A percentile compares a stretch with the other conserved stretches of the same genome.
Conservation (phyloP, 2,888 invertebrate genomes). For the Chaitophorus viminalis region DNA sequence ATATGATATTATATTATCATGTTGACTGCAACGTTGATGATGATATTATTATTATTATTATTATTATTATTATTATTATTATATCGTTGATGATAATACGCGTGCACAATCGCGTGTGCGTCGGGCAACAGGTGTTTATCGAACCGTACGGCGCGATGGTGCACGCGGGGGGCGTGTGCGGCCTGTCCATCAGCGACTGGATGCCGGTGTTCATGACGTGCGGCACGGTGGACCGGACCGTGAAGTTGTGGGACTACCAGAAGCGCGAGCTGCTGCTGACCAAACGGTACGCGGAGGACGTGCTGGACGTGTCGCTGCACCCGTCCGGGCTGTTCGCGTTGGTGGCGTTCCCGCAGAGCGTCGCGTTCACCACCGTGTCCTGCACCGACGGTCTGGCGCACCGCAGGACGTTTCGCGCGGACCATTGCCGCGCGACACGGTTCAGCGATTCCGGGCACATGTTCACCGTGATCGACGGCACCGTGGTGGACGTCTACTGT, state of each 20-base stretch:
- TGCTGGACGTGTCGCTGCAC: slow-evolving; percentile 80
- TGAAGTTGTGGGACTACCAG: slow-evolving; percentile 93
- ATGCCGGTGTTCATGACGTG: slow-evolving; percentile 88
- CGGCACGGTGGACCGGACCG: slow-evolving; percentile 81
- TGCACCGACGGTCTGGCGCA: slow-evolving; percentile 78
- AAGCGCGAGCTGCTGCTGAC: slow-evolving; percentile 79
- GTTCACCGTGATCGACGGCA: slow-evolving; percentile 90
- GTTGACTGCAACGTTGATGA: too few relatives aligned
- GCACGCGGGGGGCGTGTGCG: slow-evolving; percentile 84
- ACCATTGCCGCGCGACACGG: slow-evolving; percentile 79
- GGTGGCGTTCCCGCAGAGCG: slow-evolving; percentile 89
- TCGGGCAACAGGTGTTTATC: slow-evolving; percentile 16
- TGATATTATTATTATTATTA: too few relatives aligned
- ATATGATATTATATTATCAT: too few relatives aligned
- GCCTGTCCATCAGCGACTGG: slow-evolving; percentile 85
- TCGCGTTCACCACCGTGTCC: slow-evolving; percentile 86
- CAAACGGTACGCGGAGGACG: slow-evolving; percentile 84
- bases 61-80: too few relatives aligned
- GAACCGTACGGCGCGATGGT: slow-evolving; percentile 73
- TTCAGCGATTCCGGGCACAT: slow-evolving; percentile 89
- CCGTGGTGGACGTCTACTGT: slow-evolving; percentile 84
- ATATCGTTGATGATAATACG: too few relatives aligned
- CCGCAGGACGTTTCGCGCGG: slow-evolving; percentile 77
- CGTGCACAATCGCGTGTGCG: too few relatives aligned
- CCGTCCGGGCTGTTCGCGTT: slow-evolving; percentile 80